phyloP scores from a whole-genome alignment of 2,888 invertebrate genomes.

The Gandaritis pyraliata region DNA sequence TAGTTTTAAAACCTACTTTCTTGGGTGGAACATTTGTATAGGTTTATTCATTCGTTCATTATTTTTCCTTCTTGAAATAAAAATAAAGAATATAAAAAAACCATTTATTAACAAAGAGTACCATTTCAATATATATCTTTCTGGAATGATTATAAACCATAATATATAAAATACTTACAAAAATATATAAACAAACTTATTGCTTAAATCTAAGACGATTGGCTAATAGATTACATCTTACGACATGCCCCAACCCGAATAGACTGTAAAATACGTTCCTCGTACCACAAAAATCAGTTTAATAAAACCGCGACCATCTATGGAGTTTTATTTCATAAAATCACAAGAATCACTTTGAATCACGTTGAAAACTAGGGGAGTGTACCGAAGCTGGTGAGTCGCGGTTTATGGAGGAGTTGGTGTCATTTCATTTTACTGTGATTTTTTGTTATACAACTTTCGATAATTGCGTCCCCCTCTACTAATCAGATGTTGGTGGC shows the following conservation, averaged over 20 bases:
- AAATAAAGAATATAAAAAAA: slow-evolving; percentile 38
- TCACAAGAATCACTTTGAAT: not conserved
- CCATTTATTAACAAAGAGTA: slow-evolving; percentile 57
- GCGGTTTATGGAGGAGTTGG: no score
- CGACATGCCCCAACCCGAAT: slow-evolving; percentile 64
- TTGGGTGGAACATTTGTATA: no score
- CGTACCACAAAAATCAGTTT: slow-evolving; percentile 9
- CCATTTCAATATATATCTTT: slow-evolving; percentile 53
- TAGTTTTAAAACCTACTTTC: no score
- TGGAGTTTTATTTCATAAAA: not conserved
- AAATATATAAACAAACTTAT: slow-evolving; percentile 30
- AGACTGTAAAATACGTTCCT: slow-evolving; percentile 42
- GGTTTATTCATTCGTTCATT: no score
- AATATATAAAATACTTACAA: slow-evolving; percentile 34
- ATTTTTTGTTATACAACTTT: not conserved
- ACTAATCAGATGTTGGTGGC: no score
- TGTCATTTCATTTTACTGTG: not conserved
- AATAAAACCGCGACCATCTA: slow-evolving; percentile 1
- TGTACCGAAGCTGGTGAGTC: no score
- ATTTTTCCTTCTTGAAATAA: slow-evolving; percentile 14
- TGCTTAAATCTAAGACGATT: slow-evolving; percentile 29
- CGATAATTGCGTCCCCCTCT: not conserved
- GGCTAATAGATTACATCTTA: slow-evolving; percentile 35
- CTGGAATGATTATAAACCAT: slow-evolving; percentile 61
- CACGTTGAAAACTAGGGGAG: no score